Base-by-base conservation (phyloP, 2,888 invertebrate species). In the Eumerus sabulonum region DNA sequence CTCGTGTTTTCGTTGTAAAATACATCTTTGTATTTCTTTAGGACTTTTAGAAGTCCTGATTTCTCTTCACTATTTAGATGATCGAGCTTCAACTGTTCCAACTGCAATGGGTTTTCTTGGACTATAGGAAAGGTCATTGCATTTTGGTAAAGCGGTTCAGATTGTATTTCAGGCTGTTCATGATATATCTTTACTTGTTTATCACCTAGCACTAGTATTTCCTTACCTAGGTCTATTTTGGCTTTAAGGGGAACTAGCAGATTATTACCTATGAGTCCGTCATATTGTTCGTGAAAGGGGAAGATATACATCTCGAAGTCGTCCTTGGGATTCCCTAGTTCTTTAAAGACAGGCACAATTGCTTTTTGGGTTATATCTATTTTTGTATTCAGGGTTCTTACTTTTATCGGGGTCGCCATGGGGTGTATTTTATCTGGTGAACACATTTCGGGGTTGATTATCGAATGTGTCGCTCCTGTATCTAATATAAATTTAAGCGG, bases 191-290 rank as follows among this genome's bases (percentile, higher is more conserved):
- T 45, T 27, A 12, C 19, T n/a, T 47, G 14, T 40, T 40, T 42
- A 38, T 57, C 47, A 4, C 48, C 38, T 47, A 42, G 16, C n/a
- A 57, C 45, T 47, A 81, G 35, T 9, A 47, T 18, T 16, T 50
- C 51, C 4, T 50, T 35, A 44, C 63, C 38, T 7, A 64, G 72
- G 68, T 81, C 60, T 14, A 76, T 72, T 27, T 50, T 51, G 1
- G 81, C 68, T 40, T 50, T 64, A 18, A 68, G 47, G 12, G 53
- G 48, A 18, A 19, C 27, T 1, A 82, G 19, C 14, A 76, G 66
- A 19, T 76, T 72, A 9, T 70, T 76, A 1, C 66, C 82, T 14
- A 82, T 38, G 5, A 76, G 50, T 17, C 73, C 73, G 45, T 73
- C 66, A 14, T 38, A 56, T 13, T 18, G 38, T n/a, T 27, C 16